These are phyloP conservation scores for Ciona savignyi DNA, from an alignment of 23 tunicate genomes.

Conservation along the genomic window DNA sequence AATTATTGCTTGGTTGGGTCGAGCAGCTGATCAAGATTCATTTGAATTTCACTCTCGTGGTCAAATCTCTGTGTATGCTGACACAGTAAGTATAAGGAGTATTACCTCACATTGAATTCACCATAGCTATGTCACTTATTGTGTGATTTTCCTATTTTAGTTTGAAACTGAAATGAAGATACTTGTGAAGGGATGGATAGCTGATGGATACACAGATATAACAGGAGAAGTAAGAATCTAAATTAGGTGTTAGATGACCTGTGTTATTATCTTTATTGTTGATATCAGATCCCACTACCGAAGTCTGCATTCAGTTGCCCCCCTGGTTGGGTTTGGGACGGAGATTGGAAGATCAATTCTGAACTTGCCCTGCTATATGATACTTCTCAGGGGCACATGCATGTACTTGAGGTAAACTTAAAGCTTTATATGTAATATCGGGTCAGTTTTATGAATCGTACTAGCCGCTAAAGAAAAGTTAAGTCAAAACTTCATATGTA, in stretches of 20 bases:
- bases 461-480: too few species aligned
- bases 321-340: conserved; percentile 91
- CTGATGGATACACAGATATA: conserved; percentile 72
- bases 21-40: conserved; percentile 63
- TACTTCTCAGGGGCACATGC: conserved; percentile 14
- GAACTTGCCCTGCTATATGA: conserved; percentile 32
- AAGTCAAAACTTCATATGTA: too few species aligned
- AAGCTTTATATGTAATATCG: too few species aligned
- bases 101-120: too few species aligned
- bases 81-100: conserved; percentile 68
- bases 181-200: conserved; percentile 55
- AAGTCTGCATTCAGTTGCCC: conserved; percentile 81
- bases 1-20: conserved; percentile 82
- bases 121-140: neutral
- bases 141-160: conserved; percentile 20
- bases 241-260: neutral
- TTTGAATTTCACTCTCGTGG: conserved; percentile 69
- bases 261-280: neutral
- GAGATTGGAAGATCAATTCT: conserved; percentile 73
- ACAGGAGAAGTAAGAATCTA: conserved; percentile 53
- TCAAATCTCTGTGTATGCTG: conserved; percentile 79
- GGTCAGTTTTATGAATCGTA: too few species aligned
- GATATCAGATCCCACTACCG: conserved; percentile 66
- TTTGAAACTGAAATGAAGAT: conserved; percentile 72
- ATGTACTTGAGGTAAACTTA: conserved; percentile 26